phyloP scores from a whole-genome alignment of 2,113 vertebrate genomes.

The Urocitellus parryii region DNA sequence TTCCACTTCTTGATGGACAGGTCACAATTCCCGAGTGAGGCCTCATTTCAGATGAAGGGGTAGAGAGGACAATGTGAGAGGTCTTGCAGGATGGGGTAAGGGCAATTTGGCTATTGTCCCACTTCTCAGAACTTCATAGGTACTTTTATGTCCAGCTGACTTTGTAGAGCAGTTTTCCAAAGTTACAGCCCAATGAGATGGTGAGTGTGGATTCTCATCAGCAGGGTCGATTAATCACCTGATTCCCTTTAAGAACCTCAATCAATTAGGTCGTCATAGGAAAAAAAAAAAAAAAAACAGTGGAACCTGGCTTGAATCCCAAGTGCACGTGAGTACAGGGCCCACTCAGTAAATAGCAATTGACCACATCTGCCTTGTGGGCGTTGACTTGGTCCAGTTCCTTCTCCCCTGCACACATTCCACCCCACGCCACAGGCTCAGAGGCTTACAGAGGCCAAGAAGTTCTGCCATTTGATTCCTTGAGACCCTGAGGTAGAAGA shows the following conservation, averaged over 20 bases:
- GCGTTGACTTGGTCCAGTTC: not conserved
- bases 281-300: not conserved
- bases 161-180: not conserved
- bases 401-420: not conserved
- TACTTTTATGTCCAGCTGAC: not conserved
- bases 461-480: not conserved
- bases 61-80: not conserved
- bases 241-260: slow-evolving; percentile 27
- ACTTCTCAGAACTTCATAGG: not conserved
- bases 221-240: slow-evolving; percentile 3
- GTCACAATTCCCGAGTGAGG: not conserved
- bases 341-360: not conserved
- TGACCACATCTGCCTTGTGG: not conserved
- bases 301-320: not conserved
- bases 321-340: not conserved
- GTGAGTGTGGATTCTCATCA: not conserved
- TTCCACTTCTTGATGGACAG: slow-evolving; percentile 23
- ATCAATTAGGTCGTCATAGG: slow-evolving; percentile 18
- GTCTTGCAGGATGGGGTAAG: not conserved
- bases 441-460: not conserved
- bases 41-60: not conserved
- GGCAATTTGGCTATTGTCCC: not conserved
- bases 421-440: too few species aligned
- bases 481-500: not conserved
- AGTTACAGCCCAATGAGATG: not conserved